Percentiles rank a stretch among this genome's conserved stretches.
Conservation (phyloP, 1,140 invertebrate species). For the Lepidurus packardi region DNA sequence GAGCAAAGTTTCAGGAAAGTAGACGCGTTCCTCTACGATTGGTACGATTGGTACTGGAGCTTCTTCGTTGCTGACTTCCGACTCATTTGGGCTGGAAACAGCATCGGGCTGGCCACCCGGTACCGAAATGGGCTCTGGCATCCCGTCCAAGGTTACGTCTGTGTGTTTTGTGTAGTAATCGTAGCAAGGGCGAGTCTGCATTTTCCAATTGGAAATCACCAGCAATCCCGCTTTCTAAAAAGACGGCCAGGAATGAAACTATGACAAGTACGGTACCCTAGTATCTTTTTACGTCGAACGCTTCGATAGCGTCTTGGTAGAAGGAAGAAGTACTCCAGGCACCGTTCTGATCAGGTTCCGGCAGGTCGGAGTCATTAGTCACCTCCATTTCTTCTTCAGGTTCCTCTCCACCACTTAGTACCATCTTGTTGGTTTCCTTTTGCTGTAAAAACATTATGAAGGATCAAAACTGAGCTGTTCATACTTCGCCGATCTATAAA, state of each 20-base stretch:
- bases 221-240: neutral
- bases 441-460: too few relatives aligned
- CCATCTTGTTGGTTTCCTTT: too few relatives aligned
- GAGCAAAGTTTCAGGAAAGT: neutral
- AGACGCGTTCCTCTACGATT: neutral
- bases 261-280: neutral
- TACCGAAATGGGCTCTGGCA: neutral
- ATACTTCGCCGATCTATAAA: too few relatives aligned
- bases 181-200: conserved; percentile 19
- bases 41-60: neutral
- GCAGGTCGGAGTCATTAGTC: too few relatives aligned
- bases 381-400: too few relatives aligned
- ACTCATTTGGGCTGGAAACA: too few relatives aligned
- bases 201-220: neutral
- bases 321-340: neutral
- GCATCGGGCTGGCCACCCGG: neutral
- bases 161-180: too few relatives aligned
- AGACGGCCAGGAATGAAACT: neutral
- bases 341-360: too few relatives aligned
- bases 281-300: conserved; percentile 43
- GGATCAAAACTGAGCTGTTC: too few relatives aligned
- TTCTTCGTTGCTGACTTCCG: neutral
- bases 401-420: too few relatives aligned
- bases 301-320: conserved; percentile 47
- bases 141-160: neutral